phyloP scores from a whole-genome alignment of 2,888 invertebrate genomes.

The Coronaproctus castanopsis region DNA sequence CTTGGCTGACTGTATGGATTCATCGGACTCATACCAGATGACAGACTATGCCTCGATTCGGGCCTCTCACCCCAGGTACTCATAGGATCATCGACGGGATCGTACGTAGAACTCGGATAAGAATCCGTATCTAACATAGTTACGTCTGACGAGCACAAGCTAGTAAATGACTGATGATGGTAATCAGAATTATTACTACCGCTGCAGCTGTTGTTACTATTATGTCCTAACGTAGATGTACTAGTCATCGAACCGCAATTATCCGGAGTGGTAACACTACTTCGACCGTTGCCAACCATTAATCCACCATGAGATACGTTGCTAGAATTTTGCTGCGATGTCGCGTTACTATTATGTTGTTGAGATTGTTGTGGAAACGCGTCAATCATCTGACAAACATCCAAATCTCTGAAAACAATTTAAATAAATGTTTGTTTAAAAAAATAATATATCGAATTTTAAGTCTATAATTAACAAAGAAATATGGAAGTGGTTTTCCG shows the following conservation, averaged over 20 bases:
- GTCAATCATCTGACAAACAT: constrained; percentile 22
- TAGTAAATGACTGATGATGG: constrained; percentile 23
- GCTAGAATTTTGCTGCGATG: background rate
- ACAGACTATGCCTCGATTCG: constrained; percentile 40
- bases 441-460: no score
- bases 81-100: constrained; percentile 18
- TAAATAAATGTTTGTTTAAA: background rate
- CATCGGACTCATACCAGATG: constrained; percentile 27
- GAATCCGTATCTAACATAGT: constrained; percentile 37
- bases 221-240: background rate
- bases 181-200: constrained; percentile 28
- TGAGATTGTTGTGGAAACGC: constrained; percentile 1
- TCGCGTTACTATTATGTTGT: no score
- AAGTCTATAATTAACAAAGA: no score
- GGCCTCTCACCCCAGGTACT: constrained; percentile 29
- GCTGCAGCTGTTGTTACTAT: constrained; percentile 20
- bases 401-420: constrained; percentile 12
- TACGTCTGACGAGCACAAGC: constrained; percentile 32
- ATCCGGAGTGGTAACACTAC: constrained; percentile 8
- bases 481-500: no score
- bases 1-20: constrained; percentile 29
- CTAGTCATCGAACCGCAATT: background rate
- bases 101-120: constrained; percentile 41
- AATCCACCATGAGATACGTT: constrained; percentile 2
- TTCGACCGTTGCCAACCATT: constrained; percentile 5